Percentiles rank a stretch among this genome's conserved stretches.
phyloP scores from a whole-genome alignment of 2,888 invertebrate genomes.

The Bombylius major region DNA sequence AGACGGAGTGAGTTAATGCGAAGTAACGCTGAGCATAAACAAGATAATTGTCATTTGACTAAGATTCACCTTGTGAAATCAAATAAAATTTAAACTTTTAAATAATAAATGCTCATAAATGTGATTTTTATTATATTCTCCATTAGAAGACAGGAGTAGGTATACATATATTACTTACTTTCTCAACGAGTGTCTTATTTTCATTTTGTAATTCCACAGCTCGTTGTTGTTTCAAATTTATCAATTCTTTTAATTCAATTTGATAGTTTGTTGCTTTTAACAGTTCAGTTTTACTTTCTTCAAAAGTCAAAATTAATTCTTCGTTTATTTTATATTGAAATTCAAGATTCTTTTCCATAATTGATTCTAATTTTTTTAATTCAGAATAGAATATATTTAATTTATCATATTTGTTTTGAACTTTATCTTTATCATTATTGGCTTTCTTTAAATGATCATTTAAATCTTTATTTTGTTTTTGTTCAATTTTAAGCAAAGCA shows the following conservation, averaged over 20 bases:
- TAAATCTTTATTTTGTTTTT: conserved; percentile 26
- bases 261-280: background rate
- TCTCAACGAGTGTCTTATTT: no score
- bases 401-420: conserved; percentile 20
- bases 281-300: background rate
- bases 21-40: no score
- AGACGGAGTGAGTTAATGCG: no score
- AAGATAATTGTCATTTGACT: no score
- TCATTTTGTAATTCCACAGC: no score
- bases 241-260: background rate
- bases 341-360: conserved; percentile 1
- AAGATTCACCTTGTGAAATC: no score
- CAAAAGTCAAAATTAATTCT: background rate
- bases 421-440: conserved; percentile 17
- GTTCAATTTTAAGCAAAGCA: conserved; percentile 27
- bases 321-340: background rate
- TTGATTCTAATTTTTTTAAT: conserved; percentile 19
- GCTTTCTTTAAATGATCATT: conserved; percentile 21
- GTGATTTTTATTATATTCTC: no score
- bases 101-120: no score
- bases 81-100: no score
- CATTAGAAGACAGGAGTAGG: no score
- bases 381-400: conserved; percentile 19
- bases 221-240: no score
- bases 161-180: no score